Percentiles rank a stretch among this genome's conserved stretches.
Evolutionary conservation across 2,888 invertebrate genomes (phyloP).

Genomic region (Andrena flavipes): DNA sequence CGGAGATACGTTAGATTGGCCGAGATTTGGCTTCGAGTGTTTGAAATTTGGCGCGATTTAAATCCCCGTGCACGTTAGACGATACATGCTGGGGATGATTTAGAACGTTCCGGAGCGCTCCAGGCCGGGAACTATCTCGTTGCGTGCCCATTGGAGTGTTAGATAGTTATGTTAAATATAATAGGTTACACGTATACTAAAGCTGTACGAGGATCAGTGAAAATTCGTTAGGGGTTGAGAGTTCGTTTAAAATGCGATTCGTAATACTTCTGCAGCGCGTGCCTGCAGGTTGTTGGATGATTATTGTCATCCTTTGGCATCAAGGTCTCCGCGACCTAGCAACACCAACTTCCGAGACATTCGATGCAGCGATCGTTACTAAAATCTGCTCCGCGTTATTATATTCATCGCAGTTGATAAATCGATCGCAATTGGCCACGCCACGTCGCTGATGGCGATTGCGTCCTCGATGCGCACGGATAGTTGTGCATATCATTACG

Average conservation of each 20-base stretch:
- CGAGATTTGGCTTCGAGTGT: background rate
- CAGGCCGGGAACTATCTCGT: background rate
- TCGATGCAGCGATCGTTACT: conserved; percentile 14
- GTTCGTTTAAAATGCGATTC: background rate
- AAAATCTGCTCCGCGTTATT: conserved; percentile 7
- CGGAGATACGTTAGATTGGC: background rate
- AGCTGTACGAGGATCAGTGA: background rate
- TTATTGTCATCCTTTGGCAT: conserved; percentile 71
- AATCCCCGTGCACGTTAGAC: conserved; percentile 4
- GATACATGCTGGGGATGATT: background rate
- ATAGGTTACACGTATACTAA: background rate
- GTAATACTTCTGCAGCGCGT: background rate
- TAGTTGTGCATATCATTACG: background rate
- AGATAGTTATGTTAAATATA: background rate
- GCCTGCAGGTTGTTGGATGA: conserved; percentile 74
- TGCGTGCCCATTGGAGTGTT: background rate
- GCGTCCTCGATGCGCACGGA: background rate
- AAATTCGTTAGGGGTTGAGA: background rate
- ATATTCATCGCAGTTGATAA: conserved; percentile 14
- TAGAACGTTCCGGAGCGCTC: background rate
- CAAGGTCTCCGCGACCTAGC: background rate
- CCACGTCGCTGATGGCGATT: background rate
- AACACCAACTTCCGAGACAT: conserved; percentile 12
- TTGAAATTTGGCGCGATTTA: background rate
- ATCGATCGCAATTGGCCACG: background rate